phyloP scores from a whole-genome alignment of 2,888 invertebrate species.

The Dryobota labecula region DNA sequence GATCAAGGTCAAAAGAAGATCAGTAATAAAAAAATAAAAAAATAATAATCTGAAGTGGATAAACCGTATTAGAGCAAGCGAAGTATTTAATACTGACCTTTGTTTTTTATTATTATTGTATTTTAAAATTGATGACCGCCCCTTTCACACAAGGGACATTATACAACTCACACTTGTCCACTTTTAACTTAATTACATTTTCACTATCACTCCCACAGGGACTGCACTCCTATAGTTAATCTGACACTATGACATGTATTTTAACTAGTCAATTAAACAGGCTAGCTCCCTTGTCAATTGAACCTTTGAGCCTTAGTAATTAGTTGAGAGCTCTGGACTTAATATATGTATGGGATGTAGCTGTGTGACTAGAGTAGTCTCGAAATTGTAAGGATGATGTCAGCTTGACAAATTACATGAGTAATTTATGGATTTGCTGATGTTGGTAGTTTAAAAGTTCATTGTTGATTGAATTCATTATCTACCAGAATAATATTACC shows the following conservation, averaged over 20 bases:
- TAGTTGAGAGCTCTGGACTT: conserved; percentile 27
- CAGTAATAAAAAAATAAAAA: too few species aligned
- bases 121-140: background rate
- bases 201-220: background rate
- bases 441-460: background rate
- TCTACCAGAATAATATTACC: background rate
- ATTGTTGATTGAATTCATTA: background rate
- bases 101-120: background rate
- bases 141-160: background rate
- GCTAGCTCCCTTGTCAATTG: conserved; percentile 38
- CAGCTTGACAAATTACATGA: conserved; percentile 9
- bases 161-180: background rate
- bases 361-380: background rate
- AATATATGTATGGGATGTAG: conserved; percentile 43
- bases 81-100: too few species aligned
- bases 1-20: too few species aligned
- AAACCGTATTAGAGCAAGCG: too few species aligned
- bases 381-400: conserved; percentile 15
- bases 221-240: conserved; percentile 23
- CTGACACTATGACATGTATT: conserved; percentile 36
- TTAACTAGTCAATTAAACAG: conserved; percentile 52
- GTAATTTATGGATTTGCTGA: conserved; percentile 12
- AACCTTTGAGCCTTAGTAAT: conserved; percentile 45
- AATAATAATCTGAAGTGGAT: too few species aligned
- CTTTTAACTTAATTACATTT: conserved; percentile 27